phyloP scores from a whole-genome alignment of 2,888 invertebrate species.

The Balanococcus diminutus region DNA sequence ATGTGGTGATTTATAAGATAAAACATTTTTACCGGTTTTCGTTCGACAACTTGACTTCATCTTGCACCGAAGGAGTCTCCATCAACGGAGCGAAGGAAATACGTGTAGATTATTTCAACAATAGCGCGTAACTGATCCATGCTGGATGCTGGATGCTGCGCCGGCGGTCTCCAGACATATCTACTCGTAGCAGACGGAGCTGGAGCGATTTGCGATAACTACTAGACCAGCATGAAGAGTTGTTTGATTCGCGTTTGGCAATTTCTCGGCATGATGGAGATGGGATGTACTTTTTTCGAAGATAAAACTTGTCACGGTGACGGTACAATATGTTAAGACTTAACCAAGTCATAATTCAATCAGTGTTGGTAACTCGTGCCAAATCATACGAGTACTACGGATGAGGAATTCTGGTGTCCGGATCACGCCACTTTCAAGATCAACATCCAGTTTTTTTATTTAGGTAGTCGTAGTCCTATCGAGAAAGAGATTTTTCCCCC shows the following conservation, averaged over 20 bases:
- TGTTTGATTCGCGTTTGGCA: conserved; percentile 4
- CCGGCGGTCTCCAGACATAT: neutral
- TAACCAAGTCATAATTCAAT: conserved; percentile 40
- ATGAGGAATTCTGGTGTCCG: neutral
- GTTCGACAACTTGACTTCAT: neutral
- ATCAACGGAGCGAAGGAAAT: neutral
- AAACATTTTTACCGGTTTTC: conserved; percentile 5
- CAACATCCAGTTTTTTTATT: conserved; percentile 25
- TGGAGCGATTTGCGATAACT: neutral
- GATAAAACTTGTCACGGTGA: conserved; percentile 35
- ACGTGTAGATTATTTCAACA: neutral
- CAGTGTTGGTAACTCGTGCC: conserved; percentile 9
- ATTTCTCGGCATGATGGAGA: too few relatives aligned
- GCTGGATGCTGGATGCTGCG: neutral
- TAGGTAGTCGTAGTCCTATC: neutral
- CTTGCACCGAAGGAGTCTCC: neutral
- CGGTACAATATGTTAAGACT: conserved; percentile 33
- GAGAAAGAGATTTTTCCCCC: neutral
- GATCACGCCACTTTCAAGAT: conserved; percentile 42
- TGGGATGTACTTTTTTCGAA: neutral
- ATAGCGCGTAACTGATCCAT: conserved; percentile 2
- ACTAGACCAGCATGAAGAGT: neutral
- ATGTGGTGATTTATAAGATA: neutral
- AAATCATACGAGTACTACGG: neutral
- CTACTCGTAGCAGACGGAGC: too few relatives aligned